Evolutionary conservation across 2,797 vertebrate genomes (phyloP).

Genomic region (Epinephelus coioides): DNA sequence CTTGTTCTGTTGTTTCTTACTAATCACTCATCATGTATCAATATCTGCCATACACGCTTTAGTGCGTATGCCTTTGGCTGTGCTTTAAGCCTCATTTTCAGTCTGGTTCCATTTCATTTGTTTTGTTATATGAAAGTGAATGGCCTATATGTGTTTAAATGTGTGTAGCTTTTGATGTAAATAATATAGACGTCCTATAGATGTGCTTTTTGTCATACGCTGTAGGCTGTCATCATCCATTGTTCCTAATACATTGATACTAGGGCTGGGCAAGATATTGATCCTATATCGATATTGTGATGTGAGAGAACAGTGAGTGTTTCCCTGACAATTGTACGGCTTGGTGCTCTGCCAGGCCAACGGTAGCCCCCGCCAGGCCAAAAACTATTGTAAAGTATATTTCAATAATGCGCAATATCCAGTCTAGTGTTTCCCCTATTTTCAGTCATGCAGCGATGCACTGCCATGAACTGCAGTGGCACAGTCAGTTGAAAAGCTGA

Average conservation of each 20-base stretch:
- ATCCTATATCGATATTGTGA: no score
- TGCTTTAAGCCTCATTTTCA: conserved; percentile 10
- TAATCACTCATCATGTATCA: conserved; percentile 12
- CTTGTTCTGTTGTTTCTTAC: conserved; percentile 7
- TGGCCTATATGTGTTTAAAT: conserved; percentile 28
- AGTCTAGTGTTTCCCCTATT: no score
- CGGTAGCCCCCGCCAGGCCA: no score
- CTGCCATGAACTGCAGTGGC: no score
- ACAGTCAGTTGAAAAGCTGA: no score
- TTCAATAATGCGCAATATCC: no score
- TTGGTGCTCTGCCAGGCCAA: no score
- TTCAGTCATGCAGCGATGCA: no score
- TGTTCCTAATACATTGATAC: conserved; percentile 59
- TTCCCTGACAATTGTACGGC: no score
- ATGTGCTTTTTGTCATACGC: conserved; percentile 43
- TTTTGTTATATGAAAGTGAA: conserved; percentile 28
- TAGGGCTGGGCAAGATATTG: no score
- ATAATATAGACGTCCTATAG: conserved; percentile 12
- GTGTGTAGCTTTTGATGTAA: conserved; percentile 25
- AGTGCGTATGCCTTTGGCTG: background rate
- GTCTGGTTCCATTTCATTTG: background rate
- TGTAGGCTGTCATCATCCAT: conserved; percentile 66
- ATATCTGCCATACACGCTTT: background rate
- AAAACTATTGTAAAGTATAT: no score
- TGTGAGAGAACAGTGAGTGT: no score